Evolutionary conservation across 2,797 vertebrate genomes (phyloP).

Genomic region (Malurus leucopterus): DNA sequence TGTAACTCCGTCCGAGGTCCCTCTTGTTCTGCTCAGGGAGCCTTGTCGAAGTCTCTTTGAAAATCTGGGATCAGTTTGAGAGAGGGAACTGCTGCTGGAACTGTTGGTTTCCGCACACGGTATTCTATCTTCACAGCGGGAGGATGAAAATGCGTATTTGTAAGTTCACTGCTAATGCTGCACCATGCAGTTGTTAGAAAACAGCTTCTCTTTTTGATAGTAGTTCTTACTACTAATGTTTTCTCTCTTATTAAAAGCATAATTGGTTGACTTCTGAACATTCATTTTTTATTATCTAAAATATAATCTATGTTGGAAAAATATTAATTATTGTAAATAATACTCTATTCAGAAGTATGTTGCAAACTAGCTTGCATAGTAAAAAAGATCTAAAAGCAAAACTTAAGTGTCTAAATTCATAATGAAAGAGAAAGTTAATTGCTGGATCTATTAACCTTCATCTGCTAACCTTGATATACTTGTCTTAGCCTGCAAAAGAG

Average conservation of each 20-base stretch:
- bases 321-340: neutral
- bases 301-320: neutral
- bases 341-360: neutral
- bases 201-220: neutral
- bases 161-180: fast-evolving
- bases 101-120: neutral
- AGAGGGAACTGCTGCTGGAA: neutral
- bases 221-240: neutral
- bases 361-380: neutral
- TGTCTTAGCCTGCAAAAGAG: neutral
- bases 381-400: neutral
- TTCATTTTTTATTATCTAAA: neutral
- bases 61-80: neutral
- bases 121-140: fast-evolving
- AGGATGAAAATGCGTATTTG: neutral
- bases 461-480: neutral
- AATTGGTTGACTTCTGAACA: neutral
- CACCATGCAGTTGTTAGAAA: neutral
- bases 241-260: neutral
- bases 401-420: neutral
- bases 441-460: neutral
- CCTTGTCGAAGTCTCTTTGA: neutral
- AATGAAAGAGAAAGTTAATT: neutral
- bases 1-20: too few relatives aligned
- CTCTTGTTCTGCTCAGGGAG: fast-evolving